Evolutionary conservation across 2,113 vertebrate species (phyloP).

Genomic region (Ptyas mucosa): DNA sequence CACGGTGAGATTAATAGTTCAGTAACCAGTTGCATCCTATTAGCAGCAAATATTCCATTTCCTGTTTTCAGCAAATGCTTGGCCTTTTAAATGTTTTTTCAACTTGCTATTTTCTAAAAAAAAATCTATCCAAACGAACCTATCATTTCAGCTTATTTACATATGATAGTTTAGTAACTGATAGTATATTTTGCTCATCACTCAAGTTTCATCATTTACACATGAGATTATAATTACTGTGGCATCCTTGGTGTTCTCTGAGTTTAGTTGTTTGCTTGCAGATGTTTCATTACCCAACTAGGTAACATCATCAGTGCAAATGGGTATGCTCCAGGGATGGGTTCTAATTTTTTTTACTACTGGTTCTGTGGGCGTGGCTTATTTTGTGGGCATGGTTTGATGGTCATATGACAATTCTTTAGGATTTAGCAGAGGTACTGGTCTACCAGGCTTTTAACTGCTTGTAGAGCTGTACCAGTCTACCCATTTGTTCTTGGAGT

Average conservation of each 20-base stretch:
- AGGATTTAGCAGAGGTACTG: too few species aligned
- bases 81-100: neutral
- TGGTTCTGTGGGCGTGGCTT: too few species aligned
- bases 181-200: neutral
- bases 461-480: too few species aligned
- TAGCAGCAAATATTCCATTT: slow-evolving; percentile 1
- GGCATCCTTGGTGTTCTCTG: neutral
- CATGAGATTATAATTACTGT: neutral
- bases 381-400: too few species aligned
- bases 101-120: neutral
- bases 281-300: neutral
- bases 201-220: neutral
- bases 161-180: neutral
- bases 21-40: neutral
- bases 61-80: neutral
- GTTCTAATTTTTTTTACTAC: too few species aligned
- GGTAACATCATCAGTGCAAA: neutral
- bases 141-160: neutral
- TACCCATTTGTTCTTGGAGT: too few species aligned
- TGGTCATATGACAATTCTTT: too few species aligned
- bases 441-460: too few species aligned
- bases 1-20: neutral
- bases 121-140: neutral
- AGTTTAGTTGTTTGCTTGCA: neutral
- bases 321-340: too few species aligned